A percentile compares a stretch with the other conserved stretches of the same genome.
Conservation (phyloP, 2,888 invertebrate species). For the Nemoura dubitans region DNA sequence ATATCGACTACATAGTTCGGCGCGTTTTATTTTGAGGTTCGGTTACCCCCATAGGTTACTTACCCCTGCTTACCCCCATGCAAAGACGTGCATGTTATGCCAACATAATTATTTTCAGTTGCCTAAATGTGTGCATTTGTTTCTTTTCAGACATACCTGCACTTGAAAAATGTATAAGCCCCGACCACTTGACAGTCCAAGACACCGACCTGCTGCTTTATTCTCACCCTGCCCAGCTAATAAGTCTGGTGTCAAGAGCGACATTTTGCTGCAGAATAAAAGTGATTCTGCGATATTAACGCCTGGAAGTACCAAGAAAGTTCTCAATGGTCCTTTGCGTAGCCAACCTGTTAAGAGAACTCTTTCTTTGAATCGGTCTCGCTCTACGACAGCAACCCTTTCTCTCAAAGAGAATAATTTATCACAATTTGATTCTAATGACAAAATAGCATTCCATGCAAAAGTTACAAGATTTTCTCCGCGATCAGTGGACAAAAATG, state of each 20-base stretch:
- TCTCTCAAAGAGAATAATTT: slow-evolving; percentile 31
- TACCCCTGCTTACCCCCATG: too few relatives aligned
- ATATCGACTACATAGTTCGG: too few relatives aligned
- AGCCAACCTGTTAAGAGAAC: background rate
- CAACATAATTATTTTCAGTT: too few relatives aligned
- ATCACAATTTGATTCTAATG: background rate
- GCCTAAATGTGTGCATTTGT: too few relatives aligned
- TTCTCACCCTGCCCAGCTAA: background rate
- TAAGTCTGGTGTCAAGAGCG: background rate
- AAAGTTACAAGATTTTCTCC: slow-evolving; percentile 53
- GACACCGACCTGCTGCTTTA: background rate
- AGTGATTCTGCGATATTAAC: slow-evolving; percentile 9
- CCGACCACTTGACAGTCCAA: background rate
- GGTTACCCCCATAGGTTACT: too few relatives aligned
- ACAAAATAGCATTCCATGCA: background rate
- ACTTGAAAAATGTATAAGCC: background rate
- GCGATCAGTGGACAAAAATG: slow-evolving; percentile 53
- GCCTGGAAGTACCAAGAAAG: background rate
- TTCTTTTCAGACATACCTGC: too few relatives aligned
- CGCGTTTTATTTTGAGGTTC: too few relatives aligned
- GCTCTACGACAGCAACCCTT: slow-evolving; percentile 21
- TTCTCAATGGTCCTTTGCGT: background rate
- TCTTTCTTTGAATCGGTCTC: slow-evolving; percentile 36
- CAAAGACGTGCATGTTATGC: too few relatives aligned
- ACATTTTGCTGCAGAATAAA: background rate